Conservation (phyloP, 2,797 vertebrate species). For the Paramormyrops hopkinsi region DNA sequence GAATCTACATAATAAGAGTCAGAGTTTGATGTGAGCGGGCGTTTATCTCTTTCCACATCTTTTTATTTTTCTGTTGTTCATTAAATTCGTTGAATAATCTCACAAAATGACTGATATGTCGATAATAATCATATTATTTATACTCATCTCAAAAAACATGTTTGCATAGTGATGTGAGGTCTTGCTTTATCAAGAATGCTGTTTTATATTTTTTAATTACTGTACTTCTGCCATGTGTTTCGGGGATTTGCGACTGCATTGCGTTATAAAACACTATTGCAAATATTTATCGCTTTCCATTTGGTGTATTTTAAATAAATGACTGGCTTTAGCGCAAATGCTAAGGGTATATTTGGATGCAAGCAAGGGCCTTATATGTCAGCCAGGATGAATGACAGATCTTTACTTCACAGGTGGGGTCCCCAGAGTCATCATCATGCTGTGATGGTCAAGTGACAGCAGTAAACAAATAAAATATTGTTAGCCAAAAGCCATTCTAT, state of each 20-base stretch:
- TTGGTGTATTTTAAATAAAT: slow-evolving; percentile 30
- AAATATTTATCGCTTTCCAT: slow-evolving; percentile 15
- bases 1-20: slow-evolving; percentile 38
- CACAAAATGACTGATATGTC: not conserved
- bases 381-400: not conserved
- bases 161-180: slow-evolving; percentile 25
- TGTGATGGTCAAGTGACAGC: slow-evolving; percentile 2
- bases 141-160: not conserved
- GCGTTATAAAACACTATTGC: slow-evolving; percentile 24
- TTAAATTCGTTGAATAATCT: not conserved
- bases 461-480: not conserved
- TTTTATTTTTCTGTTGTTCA: not conserved
- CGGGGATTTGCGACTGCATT: not conserved
- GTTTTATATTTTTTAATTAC: slow-evolving; percentile 32
- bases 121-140: not conserved
- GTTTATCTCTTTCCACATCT: not conserved
- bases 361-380: not conserved
- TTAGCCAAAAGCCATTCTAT: not conserved
- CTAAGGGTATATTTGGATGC: not conserved
- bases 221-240: slow-evolving; percentile 34
- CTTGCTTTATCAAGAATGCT: slow-evolving; percentile 33
- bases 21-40: slow-evolving; percentile 17
- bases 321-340: slow-evolving; percentile 19
- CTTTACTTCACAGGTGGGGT: not conserved
- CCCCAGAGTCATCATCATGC: not conserved